These are phyloP conservation scores for Araneus ventricosus DNA, from an alignment of 1,140 invertebrate species.

Conservation along the genomic window DNA sequence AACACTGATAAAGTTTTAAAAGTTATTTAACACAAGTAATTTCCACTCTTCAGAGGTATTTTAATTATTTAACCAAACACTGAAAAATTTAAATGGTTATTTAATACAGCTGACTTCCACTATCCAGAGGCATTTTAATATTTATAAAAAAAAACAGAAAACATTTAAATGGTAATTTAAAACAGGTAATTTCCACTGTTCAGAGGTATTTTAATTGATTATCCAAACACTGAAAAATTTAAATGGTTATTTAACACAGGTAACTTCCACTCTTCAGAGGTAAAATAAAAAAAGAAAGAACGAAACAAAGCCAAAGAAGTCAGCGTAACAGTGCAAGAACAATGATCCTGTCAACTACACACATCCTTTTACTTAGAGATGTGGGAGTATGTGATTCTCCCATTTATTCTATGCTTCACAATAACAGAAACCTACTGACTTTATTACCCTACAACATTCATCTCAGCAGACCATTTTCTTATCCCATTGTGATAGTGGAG, in stretches of 20 bases:
- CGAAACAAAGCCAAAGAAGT: not conserved
- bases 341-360: not conserved
- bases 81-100: too few species aligned
- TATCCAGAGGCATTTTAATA: too few species aligned
- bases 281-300: not conserved
- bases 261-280: not conserved
- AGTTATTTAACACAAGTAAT: too few species aligned
- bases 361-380: not conserved
- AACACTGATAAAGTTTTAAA: too few species aligned
- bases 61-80: too few species aligned
- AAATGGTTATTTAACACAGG: too few species aligned
- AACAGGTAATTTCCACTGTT: too few species aligned
- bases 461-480: not conserved
- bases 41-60: too few species aligned
- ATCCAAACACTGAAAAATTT: too few species aligned
- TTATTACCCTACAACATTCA: constrained; percentile 13
- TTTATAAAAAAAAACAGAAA: too few species aligned
- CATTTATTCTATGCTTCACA: not conserved
- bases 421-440: constrained; percentile 28
- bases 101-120: not conserved
- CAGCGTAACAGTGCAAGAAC: not conserved
- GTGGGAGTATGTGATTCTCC: constrained; percentile 13
- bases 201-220: too few species aligned
- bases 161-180: too few species aligned
- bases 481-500: constrained; percentile 2